Percentiles rank a stretch among this genome's conserved stretches.
phyloP scores from a whole-genome alignment of 2,113 vertebrate genomes.

The Procapra przewalskii region DNA sequence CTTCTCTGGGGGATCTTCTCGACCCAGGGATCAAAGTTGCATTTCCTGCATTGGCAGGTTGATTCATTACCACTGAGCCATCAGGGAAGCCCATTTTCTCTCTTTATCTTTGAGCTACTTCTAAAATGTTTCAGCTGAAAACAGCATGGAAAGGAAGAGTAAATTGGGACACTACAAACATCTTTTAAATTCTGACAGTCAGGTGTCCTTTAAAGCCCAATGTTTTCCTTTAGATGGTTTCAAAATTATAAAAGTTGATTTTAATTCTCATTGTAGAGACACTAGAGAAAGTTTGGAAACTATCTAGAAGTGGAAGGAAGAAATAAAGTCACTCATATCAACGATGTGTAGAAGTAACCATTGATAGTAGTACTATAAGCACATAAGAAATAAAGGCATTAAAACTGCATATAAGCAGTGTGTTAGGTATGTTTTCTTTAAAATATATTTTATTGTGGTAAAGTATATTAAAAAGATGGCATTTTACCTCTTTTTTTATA shows the following conservation, averaged over 20 bases:
- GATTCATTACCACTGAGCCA: not conserved
- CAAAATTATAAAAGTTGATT: not conserved
- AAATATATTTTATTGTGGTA: not conserved
- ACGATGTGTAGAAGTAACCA: not conserved
- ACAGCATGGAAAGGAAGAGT: not conserved
- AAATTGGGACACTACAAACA: not conserved
- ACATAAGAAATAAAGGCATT: not conserved
- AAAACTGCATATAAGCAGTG: not conserved
- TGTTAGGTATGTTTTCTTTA: not conserved
- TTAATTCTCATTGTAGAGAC: not conserved
- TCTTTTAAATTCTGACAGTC: not conserved
- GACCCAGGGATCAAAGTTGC: not conserved
- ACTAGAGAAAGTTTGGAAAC: not conserved
- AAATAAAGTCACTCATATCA: not conserved
- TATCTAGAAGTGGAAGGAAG: not conserved
- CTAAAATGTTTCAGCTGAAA: not conserved
- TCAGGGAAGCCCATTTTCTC: not conserved
- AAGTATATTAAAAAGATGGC: not conserved
- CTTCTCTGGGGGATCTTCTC: not conserved
- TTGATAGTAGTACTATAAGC: not conserved
- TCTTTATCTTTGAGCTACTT: not conserved
- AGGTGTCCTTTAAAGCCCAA: not conserved
- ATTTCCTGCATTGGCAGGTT: not conserved
- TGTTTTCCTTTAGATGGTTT: not conserved
- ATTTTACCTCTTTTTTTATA: not conserved